Percentiles rank a stretch among this genome's conserved stretches.
Evolutionary conservation across 2,797 vertebrate genomes (phyloP).

Genomic region (Rhinophrynus dorsalis): DNA sequence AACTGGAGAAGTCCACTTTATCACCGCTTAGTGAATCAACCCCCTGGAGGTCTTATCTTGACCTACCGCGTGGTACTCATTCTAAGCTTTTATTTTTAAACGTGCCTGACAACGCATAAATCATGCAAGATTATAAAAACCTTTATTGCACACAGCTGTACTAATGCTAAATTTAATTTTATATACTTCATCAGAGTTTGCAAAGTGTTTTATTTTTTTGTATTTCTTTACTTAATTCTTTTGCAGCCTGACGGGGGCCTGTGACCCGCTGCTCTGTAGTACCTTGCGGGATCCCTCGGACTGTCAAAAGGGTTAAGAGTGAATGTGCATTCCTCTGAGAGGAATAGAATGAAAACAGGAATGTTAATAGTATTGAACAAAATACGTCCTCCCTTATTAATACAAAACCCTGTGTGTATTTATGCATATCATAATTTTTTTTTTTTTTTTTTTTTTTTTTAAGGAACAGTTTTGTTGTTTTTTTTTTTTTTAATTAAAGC

Average conservation of each 20-base stretch:
- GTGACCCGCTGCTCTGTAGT: not conserved
- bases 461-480: too few species aligned
- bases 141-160: constrained; percentile 67
- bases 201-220: constrained; percentile 76
- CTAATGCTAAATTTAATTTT: constrained; percentile 72
- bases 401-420: constrained; percentile 73
- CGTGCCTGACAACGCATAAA: constrained; percentile 59
- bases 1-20: too few species aligned
- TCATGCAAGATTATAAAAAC: constrained; percentile 63
- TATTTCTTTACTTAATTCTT: constrained; percentile 74
- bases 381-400: constrained; percentile 79
- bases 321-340: constrained; percentile 83
- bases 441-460: too few species aligned
- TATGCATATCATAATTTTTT: constrained; percentile 75
- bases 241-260: not conserved
- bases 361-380: constrained; percentile 75
- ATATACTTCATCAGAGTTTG: constrained; percentile 75
- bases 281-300: not conserved
- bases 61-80: not conserved
- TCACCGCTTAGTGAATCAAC: too few species aligned
- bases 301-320: constrained; percentile 62
- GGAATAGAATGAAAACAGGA: constrained; percentile 75
- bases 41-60: too few species aligned
- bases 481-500: too few species aligned
- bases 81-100: constrained; percentile 32